Percentiles rank a stretch among this genome's conserved stretches.
These are phyloP conservation scores for Aleiodes leptofemur DNA, from an alignment of 2,888 invertebrate species.

Conservation along the genomic window DNA sequence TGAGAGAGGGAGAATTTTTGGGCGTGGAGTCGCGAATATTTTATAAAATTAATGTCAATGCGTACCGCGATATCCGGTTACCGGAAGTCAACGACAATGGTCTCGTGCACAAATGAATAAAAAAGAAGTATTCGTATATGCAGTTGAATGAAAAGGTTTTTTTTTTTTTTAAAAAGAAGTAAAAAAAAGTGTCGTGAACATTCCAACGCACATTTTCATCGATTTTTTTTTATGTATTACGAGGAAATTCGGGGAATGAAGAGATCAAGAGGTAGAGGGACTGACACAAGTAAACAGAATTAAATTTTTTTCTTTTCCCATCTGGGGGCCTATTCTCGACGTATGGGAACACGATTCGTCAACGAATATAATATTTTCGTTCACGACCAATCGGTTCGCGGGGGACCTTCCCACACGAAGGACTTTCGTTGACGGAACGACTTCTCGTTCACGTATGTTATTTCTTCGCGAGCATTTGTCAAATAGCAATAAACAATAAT, in stretches of 20 bases:
- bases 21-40: slow-evolving; percentile 71
- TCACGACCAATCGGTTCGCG: no score
- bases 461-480: no score
- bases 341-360: no score
- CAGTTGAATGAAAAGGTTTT: slow-evolving; percentile 36
- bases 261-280: not conserved
- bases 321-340: no score
- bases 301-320: not conserved
- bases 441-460: no score
- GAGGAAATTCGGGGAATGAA: not conserved
- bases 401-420: no score
- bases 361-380: no score
- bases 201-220: slow-evolving; percentile 30
- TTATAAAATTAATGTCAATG: slow-evolving; percentile 75
- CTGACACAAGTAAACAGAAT: slow-evolving; percentile 10
- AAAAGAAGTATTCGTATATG: slow-evolving; percentile 51
- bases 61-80: slow-evolving; percentile 73
- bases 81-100: slow-evolving; percentile 72
- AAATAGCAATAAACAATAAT: no score
- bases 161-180: no score
- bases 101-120: slow-evolving; percentile 59
- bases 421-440: no score
- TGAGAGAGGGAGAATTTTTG: slow-evolving; percentile 40
- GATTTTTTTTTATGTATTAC: not conserved
- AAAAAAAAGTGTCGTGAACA: slow-evolving; percentile 4